Base-by-base conservation (phyloP, 2,113 vertebrate species). In the Pyrgilauda ruficollis region DNA sequence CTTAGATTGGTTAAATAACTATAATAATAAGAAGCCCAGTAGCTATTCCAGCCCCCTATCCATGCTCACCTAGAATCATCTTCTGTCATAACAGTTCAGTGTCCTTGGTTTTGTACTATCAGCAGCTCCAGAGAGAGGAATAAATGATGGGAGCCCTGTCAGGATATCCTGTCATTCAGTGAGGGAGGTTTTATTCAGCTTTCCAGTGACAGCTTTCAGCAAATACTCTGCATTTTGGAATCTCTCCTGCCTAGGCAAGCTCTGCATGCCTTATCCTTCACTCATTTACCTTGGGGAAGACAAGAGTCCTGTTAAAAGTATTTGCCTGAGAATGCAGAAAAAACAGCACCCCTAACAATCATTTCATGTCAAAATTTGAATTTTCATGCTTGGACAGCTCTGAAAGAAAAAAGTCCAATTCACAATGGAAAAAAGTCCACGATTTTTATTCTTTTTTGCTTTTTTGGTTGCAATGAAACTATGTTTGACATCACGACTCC, bases 141-240 rank as follows among this genome's bases (percentile, higher is more conserved):
- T 74, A 92, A 87, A 85, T 58, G 56, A 82, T 17, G 28, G 53
- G 37, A 66, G 75, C 70, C 91, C 92, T 13, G 16, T 82, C 97
- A 98, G 98, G 98, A 98, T 97, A 97, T 98, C 98, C 98, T 98
- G 98, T 93, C 95, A 97, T 97, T 97, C 94, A 93, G 52, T 62
- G 63, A 50, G 95, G 88, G 90, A 96, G 55, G 61, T 37, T 95
- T 97, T 96, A 97, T 95, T 87, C 88, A 72, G 92, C 87, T 88
- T 76, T 67, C 61, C 68, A 89, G 82, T 22, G 43, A 85, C 93
- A 82, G 21, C 43, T 89, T 78, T 77, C 87, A 39, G 84, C 69
- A 68, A 90, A 72, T 62, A 50, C 75, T 30, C 63, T 47, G 58
- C 26, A 15, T 95, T 94, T 87, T 63, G 68, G 64, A 74, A 68